Evolutionary conservation across 1,140 invertebrate species (phyloP).

Genomic region (Teleopsis dalmanni): DNA sequence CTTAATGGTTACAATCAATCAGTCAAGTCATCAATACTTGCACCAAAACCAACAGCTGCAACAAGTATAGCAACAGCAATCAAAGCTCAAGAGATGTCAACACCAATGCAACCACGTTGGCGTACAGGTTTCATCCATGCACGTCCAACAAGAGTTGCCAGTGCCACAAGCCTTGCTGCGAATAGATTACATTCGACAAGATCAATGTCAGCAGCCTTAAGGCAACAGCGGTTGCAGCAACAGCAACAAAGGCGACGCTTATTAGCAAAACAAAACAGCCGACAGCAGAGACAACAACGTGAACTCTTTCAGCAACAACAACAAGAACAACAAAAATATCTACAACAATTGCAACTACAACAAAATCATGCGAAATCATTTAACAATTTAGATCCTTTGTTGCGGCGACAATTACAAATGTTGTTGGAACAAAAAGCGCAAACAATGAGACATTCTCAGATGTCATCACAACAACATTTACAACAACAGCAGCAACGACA

Average conservation of each 20-base stretch:
- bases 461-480: slow-evolving; percentile 20
- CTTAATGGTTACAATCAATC: slow-evolving; percentile 38
- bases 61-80: slow-evolving; percentile 1
- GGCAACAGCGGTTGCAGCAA: slow-evolving; percentile 1
- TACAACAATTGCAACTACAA: slow-evolving; percentile 11
- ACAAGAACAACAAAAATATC: slow-evolving; percentile 8
- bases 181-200: slow-evolving; percentile 39
- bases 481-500: slow-evolving; percentile 12
- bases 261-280: slow-evolving; percentile 4
- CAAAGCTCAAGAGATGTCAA: not conserved
- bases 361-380: slow-evolving; percentile 1
- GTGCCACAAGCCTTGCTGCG: slow-evolving; percentile 9
- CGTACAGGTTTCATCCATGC: too few relatives aligned
- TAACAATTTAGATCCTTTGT: slow-evolving; percentile 2
- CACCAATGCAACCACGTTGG: not conserved
- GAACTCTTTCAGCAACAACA: slow-evolving; percentile 2
- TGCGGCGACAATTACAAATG: slow-evolving; percentile 6
- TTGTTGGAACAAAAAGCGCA: slow-evolving; percentile 19
- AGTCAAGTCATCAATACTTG: slow-evolving; percentile 36
- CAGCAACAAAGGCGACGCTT: not conserved
- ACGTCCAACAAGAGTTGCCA: not conserved
- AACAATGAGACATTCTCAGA: slow-evolving; percentile 32
- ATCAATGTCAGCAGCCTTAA: slow-evolving; percentile 29
- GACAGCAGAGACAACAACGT: slow-evolving; percentile 7
- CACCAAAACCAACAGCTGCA: slow-evolving; percentile 2